Percentiles rank a stretch among this genome's conserved stretches.
Evolutionary conservation across 1,140 invertebrate species (phyloP).

Genomic region (Condylostylus longicornis): DNA sequence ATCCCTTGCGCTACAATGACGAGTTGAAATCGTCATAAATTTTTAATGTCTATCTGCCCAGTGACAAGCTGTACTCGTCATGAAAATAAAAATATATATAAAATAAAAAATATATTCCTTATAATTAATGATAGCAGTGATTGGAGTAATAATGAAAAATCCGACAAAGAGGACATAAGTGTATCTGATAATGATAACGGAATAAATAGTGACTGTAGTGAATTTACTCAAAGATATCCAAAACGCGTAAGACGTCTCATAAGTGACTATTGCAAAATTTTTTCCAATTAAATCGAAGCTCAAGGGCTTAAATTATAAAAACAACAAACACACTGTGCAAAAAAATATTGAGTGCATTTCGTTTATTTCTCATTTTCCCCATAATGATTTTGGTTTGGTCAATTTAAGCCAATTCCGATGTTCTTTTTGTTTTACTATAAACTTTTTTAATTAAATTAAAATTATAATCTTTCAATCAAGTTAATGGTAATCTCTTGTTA

Average conservation of each 20-base stretch:
- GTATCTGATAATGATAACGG: background rate
- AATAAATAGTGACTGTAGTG: background rate
- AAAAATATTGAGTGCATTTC: too few species aligned
- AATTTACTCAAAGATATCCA: background rate
- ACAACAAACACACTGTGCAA: too few species aligned
- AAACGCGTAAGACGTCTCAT: background rate
- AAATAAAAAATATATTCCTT: background rate
- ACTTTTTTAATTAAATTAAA: too few species aligned
- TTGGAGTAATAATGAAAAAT: background rate
- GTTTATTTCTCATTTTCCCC: too few species aligned
- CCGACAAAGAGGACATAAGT: background rate
- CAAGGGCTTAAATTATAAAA: too few species aligned
- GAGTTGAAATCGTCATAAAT: background rate
- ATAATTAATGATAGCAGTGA: background rate
- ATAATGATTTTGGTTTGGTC: too few species aligned
- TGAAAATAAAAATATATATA: background rate
- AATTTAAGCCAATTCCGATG: too few species aligned
- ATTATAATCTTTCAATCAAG: too few species aligned
- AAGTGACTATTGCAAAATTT: background rate
- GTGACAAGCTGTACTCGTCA: background rate
- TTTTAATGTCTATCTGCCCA: background rate
- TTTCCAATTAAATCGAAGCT: too few species aligned
- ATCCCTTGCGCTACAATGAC: too few species aligned
- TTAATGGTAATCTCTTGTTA: too few species aligned
- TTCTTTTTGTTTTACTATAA: too few species aligned